phyloP scores from a whole-genome alignment of 53 echinoderm and acorn worm genomes.

The Patiria pectinifera region DNA sequence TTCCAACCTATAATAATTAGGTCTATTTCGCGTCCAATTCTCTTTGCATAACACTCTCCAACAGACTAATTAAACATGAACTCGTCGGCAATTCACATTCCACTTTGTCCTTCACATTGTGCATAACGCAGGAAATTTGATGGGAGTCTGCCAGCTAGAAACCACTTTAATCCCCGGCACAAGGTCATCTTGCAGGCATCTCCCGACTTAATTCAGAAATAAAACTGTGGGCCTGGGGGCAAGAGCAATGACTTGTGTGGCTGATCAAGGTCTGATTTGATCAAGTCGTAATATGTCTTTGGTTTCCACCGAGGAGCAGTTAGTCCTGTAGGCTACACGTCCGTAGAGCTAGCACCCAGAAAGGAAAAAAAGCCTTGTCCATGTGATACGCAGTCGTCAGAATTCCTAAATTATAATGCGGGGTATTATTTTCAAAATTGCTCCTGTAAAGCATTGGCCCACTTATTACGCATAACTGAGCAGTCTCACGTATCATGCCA shows the following conservation, averaged over 20 bases:
- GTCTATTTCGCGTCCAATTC: too few relatives aligned
- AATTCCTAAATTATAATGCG: background rate
- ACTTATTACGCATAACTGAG: background rate
- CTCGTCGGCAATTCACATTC: too few relatives aligned
- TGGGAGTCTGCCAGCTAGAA: background rate
- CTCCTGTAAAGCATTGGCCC: background rate
- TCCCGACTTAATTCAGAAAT: conserved; percentile 42
- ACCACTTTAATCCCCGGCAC: conserved; percentile 17
- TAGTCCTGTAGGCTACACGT: background rate
- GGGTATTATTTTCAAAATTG: background rate
- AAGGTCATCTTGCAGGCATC: conserved; percentile 42
- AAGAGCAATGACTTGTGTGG: conserved; percentile 34
- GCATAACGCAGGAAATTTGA: background rate
- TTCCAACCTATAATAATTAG: too few relatives aligned
- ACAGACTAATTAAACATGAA: background rate
- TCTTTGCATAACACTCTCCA: background rate
- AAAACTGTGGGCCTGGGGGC: conserved; percentile 17
- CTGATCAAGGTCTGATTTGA: conserved; percentile 35
- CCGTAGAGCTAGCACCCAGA: background rate
- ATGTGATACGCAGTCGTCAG: background rate
- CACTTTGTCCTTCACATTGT: background rate
- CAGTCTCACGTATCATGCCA: background rate
- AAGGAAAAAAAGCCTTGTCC: background rate
- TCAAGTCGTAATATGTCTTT: background rate
- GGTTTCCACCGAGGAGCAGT: background rate